Evolutionary conservation across 2,888 invertebrate species (phyloP).

Genomic region (Cremastobaeus sp.): DNA sequence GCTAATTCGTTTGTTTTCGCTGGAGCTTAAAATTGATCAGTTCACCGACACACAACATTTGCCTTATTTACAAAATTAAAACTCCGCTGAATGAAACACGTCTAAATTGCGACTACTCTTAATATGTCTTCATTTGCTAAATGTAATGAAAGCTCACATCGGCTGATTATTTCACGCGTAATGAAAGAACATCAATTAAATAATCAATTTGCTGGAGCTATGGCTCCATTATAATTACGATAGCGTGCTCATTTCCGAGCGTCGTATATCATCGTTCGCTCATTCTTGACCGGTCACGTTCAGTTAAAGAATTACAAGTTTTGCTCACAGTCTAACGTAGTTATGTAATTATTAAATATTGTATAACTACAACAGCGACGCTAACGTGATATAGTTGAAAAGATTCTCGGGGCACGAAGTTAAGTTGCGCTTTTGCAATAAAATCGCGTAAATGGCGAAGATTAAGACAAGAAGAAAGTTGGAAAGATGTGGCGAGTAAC

Average conservation of each 20-base stretch:
- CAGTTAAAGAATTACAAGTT: conserved; percentile 27
- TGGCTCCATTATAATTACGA: too few relatives aligned
- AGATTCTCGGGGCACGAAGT: conserved; percentile 37
- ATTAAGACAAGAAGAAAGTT: conserved; percentile 53
- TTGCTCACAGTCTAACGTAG: conserved; percentile 23
- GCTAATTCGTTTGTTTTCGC: background rate
- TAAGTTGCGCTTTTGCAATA: conserved; percentile 41
- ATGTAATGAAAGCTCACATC: background rate
- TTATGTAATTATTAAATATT: conserved; percentile 46
- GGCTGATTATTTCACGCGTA: background rate
- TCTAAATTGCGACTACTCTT: too few relatives aligned
- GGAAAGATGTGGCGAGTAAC: conserved; percentile 36
- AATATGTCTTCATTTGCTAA: background rate
- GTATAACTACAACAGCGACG: conserved; percentile 30
- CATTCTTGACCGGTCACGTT: conserved; percentile 16
- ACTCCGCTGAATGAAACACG: too few relatives aligned
- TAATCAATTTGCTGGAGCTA: conserved; percentile 22
- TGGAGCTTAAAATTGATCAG: background rate
- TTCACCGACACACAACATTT: too few relatives aligned
- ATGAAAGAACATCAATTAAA: background rate
- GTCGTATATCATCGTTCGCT: conserved; percentile 13
- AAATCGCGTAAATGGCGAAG: conserved; percentile 45
- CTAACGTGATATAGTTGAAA: conserved; percentile 42
- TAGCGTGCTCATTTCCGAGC: conserved; percentile 7
- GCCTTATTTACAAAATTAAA: too few relatives aligned